phyloP scores from a whole-genome alignment of 1,140 invertebrate species.

The Ostrea edulis region DNA sequence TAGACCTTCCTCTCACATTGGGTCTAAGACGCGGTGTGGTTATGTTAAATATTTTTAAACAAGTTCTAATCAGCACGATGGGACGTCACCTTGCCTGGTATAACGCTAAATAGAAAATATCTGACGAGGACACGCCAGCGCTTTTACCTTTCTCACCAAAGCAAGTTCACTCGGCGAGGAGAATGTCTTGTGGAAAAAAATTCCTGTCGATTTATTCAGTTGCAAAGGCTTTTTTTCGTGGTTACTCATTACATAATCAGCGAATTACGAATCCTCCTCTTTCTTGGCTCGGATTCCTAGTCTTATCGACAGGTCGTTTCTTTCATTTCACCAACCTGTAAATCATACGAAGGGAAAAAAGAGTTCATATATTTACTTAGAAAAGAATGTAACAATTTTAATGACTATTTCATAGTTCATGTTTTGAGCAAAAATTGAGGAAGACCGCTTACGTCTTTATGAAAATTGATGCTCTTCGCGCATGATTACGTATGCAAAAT shows the following conservation, averaged over 20 bases:
- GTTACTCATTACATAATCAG: constrained; percentile 33
- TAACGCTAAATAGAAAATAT: constrained; percentile 18
- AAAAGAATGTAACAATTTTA: not conserved
- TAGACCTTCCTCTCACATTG: constrained; percentile 8
- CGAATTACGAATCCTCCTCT: constrained; percentile 30
- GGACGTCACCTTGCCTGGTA: constrained; percentile 26
- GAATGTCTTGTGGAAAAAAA: constrained; percentile 13
- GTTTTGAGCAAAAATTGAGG: too few relatives aligned
- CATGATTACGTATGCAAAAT: constrained; percentile 28
- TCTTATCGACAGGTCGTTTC: constrained; percentile 25
- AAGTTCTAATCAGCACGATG: constrained; percentile 31
- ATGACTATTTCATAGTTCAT: too few relatives aligned
- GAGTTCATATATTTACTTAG: not conserved
- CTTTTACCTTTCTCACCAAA: constrained; percentile 28
- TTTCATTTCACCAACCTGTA: constrained; percentile 28
- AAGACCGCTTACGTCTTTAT: too few relatives aligned
- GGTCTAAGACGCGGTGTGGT: constrained; percentile 16
- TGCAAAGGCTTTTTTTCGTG: not conserved
- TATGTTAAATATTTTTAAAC: constrained; percentile 40
- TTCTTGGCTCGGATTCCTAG: constrained; percentile 17
- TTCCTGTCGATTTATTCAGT: constrained; percentile 8
- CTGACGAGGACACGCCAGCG: constrained; percentile 14
- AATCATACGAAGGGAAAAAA: not conserved
- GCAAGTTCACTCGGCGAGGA: constrained; percentile 30
- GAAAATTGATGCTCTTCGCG: constrained; percentile 9